These are phyloP conservation scores for Hetaerina americana DNA, from an alignment of 1,140 invertebrate species.

Conservation along the genomic window DNA sequence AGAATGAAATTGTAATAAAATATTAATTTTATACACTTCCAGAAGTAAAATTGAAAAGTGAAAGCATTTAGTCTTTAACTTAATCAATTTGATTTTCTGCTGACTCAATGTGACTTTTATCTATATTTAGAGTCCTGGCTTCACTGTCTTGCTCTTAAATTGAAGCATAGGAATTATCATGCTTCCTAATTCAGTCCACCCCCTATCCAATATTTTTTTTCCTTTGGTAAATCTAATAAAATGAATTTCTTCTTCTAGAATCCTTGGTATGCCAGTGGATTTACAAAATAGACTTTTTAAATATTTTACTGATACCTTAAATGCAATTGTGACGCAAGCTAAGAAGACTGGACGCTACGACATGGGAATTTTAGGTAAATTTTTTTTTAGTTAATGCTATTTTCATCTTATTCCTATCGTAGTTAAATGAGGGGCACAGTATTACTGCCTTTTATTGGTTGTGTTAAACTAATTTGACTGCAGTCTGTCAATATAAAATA, in stretches of 20 bases:
- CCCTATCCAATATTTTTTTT: slow-evolving; percentile 16
- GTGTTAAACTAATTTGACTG: background rate
- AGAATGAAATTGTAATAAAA: too few species aligned
- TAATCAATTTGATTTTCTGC: too few species aligned
- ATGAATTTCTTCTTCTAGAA: slow-evolving; percentile 35
- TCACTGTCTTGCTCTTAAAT: too few species aligned
- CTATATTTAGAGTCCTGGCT: too few species aligned
- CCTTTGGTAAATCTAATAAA: background rate
- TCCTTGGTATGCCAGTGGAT: slow-evolving; percentile 92
- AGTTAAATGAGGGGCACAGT: too few species aligned
- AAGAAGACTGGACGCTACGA: slow-evolving; percentile 66
- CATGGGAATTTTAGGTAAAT: slow-evolving; percentile 65
- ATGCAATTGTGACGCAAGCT: slow-evolving; percentile 71
- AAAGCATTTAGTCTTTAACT: too few species aligned
- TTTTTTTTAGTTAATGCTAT: background rate
- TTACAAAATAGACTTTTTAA: slow-evolving; percentile 93
- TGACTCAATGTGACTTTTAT: too few species aligned
- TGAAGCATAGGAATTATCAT: too few species aligned
- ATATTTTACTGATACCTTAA: slow-evolving; percentile 92
- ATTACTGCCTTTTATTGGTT: background rate
- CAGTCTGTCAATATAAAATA: background rate
- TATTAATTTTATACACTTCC: too few species aligned
- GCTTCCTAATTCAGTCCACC: too few species aligned
- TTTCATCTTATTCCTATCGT: background rate
- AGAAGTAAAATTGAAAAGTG: too few species aligned